Percentiles rank a stretch among this genome's conserved stretches.
Conservation (phyloP, 2,888 invertebrate genomes). For the Xestoiulus laeticollis region DNA sequence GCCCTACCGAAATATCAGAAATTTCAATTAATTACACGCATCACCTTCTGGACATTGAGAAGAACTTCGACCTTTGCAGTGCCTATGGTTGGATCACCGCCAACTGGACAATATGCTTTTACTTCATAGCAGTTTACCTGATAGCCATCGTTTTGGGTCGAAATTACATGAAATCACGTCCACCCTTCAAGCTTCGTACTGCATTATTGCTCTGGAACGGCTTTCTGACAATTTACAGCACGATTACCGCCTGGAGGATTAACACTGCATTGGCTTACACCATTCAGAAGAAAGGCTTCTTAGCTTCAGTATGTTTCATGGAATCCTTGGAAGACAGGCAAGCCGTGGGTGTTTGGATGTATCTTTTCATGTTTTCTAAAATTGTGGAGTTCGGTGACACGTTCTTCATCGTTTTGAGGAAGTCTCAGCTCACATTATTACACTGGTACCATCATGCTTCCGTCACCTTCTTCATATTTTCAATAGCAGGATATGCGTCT, state of each 20-base stretch:
- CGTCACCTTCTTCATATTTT: constrained; percentile 64
- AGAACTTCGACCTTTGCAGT: not conserved
- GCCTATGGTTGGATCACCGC: not conserved
- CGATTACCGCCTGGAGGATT: not conserved
- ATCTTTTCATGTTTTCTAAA: not conserved
- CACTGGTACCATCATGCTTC: constrained; percentile 76
- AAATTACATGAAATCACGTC: not conserved
- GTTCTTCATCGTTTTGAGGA: constrained; percentile 85
- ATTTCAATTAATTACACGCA: not conserved
- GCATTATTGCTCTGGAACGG: not conserved
- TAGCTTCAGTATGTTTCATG: not conserved
- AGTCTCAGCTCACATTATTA: constrained; percentile 91
- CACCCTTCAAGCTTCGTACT: not conserved
- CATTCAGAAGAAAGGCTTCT: not conserved
- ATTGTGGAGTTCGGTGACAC: constrained; percentile 76
- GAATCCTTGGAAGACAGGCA: not conserved
- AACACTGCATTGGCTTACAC: not conserved
- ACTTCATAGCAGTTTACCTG: not conserved
- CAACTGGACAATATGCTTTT: not conserved
- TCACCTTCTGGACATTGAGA: not conserved
- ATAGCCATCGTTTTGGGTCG: not conserved
- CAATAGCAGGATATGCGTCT: not conserved
- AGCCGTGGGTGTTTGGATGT: not conserved
- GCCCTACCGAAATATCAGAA: too few species aligned
- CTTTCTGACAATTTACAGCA: not conserved